Evolutionary conservation across 2,797 vertebrate genomes (phyloP).

Genomic region (Tauraco hartlaubi): DNA sequence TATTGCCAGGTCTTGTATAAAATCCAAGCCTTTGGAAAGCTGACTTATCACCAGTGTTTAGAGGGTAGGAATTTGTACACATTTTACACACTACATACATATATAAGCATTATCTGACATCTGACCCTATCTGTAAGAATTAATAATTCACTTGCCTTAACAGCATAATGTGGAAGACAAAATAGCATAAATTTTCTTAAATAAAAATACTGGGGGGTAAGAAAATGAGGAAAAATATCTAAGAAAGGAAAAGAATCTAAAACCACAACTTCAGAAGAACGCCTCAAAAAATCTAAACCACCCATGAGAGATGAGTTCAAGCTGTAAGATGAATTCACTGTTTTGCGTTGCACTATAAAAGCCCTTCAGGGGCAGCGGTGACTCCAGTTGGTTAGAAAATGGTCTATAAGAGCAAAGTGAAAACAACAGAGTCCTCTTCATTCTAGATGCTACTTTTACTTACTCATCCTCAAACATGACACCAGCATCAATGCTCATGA

Average conservation of each 20-base stretch:
- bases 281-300: background rate
- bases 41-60: background rate
- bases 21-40: background rate
- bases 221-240: background rate
- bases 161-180: background rate
- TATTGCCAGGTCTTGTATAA: background rate
- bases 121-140: background rate
- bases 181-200: background rate
- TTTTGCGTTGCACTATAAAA: background rate
- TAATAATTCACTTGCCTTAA: background rate
- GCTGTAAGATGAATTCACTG: background rate
- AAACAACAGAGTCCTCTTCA: background rate
- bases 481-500: background rate
- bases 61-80: background rate
- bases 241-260: background rate
- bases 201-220: background rate
- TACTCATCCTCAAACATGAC: background rate
- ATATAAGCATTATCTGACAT: background rate
- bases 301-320: background rate
- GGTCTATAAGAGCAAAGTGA: background rate
- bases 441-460: background rate
- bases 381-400: background rate
- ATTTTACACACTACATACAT: background rate
- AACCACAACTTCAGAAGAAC: background rate
- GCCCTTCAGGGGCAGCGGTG: background rate